Evolutionary conservation across 2,888 invertebrate species (phyloP).

Genomic region (Netelia melanura): DNA sequence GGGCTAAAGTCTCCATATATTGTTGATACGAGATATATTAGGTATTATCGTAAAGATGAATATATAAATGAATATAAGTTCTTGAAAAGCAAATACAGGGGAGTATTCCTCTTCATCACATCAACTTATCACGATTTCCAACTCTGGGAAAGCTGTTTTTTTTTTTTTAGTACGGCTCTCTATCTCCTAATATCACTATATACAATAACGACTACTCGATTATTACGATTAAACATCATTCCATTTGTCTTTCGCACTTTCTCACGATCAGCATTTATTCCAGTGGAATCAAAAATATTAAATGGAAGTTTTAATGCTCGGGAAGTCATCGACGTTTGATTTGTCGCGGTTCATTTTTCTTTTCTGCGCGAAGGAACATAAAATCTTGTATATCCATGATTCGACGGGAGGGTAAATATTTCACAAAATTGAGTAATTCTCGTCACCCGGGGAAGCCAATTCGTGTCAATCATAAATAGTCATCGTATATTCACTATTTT

Average conservation of each 20-base stretch:
- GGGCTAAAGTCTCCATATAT: not conserved
- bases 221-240: slow-evolving; percentile 49
- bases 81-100: slow-evolving; percentile 60
- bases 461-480: slow-evolving; percentile 7
- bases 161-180: not conserved
- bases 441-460: slow-evolving; percentile 44
- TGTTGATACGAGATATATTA: not conserved
- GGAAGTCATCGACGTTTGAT: slow-evolving; percentile 58
- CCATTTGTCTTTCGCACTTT: slow-evolving; percentile 26
- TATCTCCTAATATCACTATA: slow-evolving; percentile 69
- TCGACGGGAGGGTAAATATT: slow-evolving; percentile 14
- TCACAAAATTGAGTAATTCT: not conserved
- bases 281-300: slow-evolving; percentile 67
- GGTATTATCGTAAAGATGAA: slow-evolving; percentile 13
- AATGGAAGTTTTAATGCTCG: slow-evolving; percentile 65
- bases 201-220: slow-evolving; percentile 64
- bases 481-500: slow-evolving; percentile 55
- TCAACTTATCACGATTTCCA: slow-evolving; percentile 65
- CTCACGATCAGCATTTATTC: slow-evolving; percentile 49
- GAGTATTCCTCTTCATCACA: slow-evolving; percentile 66
- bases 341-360: slow-evolving; percentile 25
- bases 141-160: slow-evolving; percentile 26
- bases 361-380: slow-evolving; percentile 54
- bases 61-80: slow-evolving; percentile 55
- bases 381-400: slow-evolving; percentile 37